Evolutionary conservation across 2,888 invertebrate genomes (phyloP), one percentile per base, ranked within the genome.

Genomic region (Fabriciana adippe): DNA sequence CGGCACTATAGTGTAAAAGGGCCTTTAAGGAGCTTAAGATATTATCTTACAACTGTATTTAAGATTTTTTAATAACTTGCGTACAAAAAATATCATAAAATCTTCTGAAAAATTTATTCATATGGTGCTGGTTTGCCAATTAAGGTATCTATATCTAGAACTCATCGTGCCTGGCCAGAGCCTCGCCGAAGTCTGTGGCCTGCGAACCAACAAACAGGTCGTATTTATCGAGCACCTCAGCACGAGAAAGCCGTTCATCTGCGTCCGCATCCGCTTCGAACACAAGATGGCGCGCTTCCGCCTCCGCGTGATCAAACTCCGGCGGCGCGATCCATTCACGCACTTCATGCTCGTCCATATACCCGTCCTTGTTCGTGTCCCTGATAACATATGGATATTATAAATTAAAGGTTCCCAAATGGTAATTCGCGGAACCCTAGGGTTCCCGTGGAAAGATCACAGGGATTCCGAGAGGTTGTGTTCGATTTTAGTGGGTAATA

Each of bases 151-250:
- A 18, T 11, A 21, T 14, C 90, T 95, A 99, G 90, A 99, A 99
- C 89, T 99, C 99, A 82, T 99, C 99, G 81, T 99, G 99, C 76
- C 98, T 94, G 1, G 96, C 95, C 16, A 99, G 92, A 6, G 99
- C 99, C 85, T 99, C 99, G 0, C 99, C 99, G 86, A 99, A 99
- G 92, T 99, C 99, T 0, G 99, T 99, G 1, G 99, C 99, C 86
- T 99, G 99, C 0, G 99, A 99, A 50, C 99, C 99, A 5, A 99
- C 99, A 88, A 99, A 99, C 13, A 99, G 93, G 87, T 99, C 99
- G 85, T 99, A 99, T 84, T 99, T 99, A 66, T 96, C 96, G 31
- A 99, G 87, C 47, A 99, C 95, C 90, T 99, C 99, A 0, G 95
- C 95, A 85, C 96, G 97, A 11, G 97, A 97, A 41, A 99, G 93